Conservation (phyloP, 1,140 invertebrate species). For the Mylabris phalerata region DNA sequence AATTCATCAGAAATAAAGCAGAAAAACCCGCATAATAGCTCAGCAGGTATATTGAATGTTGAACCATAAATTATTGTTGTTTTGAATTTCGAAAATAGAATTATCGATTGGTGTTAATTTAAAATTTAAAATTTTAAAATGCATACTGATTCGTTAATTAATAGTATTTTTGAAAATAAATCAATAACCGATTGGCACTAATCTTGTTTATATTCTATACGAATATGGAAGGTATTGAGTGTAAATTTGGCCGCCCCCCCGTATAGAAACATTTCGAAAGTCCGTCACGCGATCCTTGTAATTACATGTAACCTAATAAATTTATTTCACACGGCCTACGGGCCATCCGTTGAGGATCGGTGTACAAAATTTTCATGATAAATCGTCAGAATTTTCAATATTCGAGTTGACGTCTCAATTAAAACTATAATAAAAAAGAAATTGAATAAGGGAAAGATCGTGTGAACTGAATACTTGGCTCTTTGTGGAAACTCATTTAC, state of each 20-base stretch:
- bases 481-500: too few relatives aligned
- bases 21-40: too few relatives aligned
- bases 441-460: too few relatives aligned
- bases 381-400: slow-evolving; percentile 20
- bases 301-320: slow-evolving; percentile 29
- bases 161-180: slow-evolving; percentile 7
- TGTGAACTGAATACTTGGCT: too few relatives aligned
- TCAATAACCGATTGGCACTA: slow-evolving; percentile 1
- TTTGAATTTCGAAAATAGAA: too few relatives aligned
- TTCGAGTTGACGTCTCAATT: slow-evolving; percentile 9
- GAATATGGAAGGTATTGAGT: slow-evolving; percentile 3
- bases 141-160: not conserved
- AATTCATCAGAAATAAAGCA: too few relatives aligned
- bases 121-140: too few relatives aligned
- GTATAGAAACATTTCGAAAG: slow-evolving; percentile 17
- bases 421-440: too few relatives aligned
- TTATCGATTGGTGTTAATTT: too few relatives aligned
- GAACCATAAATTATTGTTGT: too few relatives aligned
- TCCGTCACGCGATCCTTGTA: slow-evolving; percentile 24
- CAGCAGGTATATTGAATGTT: too few relatives aligned
- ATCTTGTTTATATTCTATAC: too few relatives aligned
- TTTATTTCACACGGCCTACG: slow-evolving; percentile 29
- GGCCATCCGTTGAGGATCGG: slow-evolving; percentile 10
- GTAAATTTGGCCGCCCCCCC: slow-evolving; percentile 5
- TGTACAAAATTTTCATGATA: slow-evolving; percentile 19